Evolutionary conservation across 2,888 invertebrate species (phyloP).

Genomic region (Mythimna ferrago): DNA sequence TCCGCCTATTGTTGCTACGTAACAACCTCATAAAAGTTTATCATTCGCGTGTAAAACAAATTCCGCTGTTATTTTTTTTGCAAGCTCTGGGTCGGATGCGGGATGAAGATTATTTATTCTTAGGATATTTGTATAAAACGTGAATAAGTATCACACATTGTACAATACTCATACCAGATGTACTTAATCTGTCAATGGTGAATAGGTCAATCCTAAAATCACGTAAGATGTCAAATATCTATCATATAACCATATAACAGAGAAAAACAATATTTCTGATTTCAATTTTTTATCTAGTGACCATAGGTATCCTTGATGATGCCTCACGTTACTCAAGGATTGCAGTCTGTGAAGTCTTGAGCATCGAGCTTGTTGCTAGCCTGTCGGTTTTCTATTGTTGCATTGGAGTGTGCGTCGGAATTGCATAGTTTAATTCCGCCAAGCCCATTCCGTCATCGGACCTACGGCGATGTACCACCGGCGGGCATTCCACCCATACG

Average conservation of each 20-base stretch:
- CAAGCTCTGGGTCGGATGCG: slow-evolving; percentile 37
- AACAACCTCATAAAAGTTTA: slow-evolving; percentile 88
- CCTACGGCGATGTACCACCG: too few species aligned
- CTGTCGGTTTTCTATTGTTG: too few species aligned
- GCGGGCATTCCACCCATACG: too few species aligned
- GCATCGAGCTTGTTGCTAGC: too few species aligned
- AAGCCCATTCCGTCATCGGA: too few species aligned
- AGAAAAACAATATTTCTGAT: too few species aligned
- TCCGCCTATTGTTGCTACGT: slow-evolving; percentile 86
- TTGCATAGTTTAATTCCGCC: too few species aligned
- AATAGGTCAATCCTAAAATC: neutral
- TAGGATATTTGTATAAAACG: slow-evolving; percentile 30
- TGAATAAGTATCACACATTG: neutral
- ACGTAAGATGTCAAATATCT: neutral
- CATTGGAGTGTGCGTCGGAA: too few species aligned
- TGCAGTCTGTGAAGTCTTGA: too few species aligned
- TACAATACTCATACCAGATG: neutral
- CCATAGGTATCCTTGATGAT: neutral
- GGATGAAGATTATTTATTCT: slow-evolving; percentile 11
- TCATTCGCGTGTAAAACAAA: slow-evolving; percentile 81
- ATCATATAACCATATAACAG: neutral
- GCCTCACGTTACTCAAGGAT: neutral
- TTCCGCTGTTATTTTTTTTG: slow-evolving; percentile 73
- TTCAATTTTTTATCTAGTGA: neutral
- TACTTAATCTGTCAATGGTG: neutral